Base-by-base conservation (phyloP, 2,113 vertebrate species). In the Ornithorhynchus anatinus region DNA sequence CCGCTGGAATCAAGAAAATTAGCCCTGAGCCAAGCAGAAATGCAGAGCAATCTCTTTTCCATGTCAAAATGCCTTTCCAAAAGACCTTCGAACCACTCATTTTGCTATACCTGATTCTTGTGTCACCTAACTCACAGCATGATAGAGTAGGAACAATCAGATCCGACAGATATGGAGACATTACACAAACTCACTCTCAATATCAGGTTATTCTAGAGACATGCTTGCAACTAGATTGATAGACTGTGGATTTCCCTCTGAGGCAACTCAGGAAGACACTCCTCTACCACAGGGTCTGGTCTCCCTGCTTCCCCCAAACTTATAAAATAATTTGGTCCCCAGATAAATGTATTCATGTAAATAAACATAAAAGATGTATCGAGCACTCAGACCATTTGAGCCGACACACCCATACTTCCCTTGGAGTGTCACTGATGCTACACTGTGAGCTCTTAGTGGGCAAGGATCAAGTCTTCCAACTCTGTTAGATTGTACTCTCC, bases 1-100 rank as follows among this genome's bases (percentile, higher is more conserved):
- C 61, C 59, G 62, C 56, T 56, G 44, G 31, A 53, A 72, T 69
- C 42, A 19, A 69, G 71, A 88, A 69, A 88, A 82, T 75, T 52
- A 82, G 75, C 69, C 27, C 57, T 84, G 63, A 75, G 64, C 62
- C 42, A 35, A 40, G 79, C 51, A 17, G 44, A 57, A 64, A n/a
- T 39, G 72, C 72, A 71, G 52, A 31, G n/a, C 43, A 36, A 52
- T 74, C n/a, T 1, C 68, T 64, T 77, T 76, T 64, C 63, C 59
- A 31, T 37, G 40, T 75, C 72, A 62, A 40, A 27, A 39, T 19
- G 66, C 59, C 68, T 62, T 48, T 66, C 67, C 72, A 25, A n/a
- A 19, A 66, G 50, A 42, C 43, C 59, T 20, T 74, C 29, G 68
- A 43, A 50, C 25, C 47, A 11, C 25, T 38, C 23, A 67, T 10